Base-by-base conservation (phyloP, 2,888 invertebrate genomes). In the Meiosimyza decipiens region DNA sequence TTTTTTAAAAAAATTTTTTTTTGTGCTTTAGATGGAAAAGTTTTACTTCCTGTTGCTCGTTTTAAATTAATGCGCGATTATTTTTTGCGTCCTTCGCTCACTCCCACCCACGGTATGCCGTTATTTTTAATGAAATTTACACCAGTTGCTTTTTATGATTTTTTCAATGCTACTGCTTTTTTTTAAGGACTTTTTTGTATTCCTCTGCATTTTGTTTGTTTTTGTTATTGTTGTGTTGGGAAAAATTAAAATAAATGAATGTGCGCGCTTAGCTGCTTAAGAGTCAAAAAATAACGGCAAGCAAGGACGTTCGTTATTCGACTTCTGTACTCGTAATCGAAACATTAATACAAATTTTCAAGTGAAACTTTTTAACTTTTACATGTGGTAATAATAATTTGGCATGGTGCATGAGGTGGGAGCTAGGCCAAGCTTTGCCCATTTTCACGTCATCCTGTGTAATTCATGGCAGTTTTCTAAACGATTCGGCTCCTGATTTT, bases 1-100 rank as follows among this genome's bases (percentile, higher is more conserved):
- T 51, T 16, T 15, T 52, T 52, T 28, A 4, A 28, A 28, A 28
- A 28, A n/a, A 47, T 67, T 67, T 69, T 50, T 50, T 69, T 57
- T 59, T 33, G 9, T 22, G 18, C 54, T 57, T 50, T 16, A 60
- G 57, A 49, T 57, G 52, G n/a, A 69, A 68, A 57, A 40, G 57
- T 70, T 70, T 40, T 50, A 54, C 70, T 63, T 68, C 68, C 65
- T 68, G 68, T 68, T 68, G 68, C 68, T 68, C 70, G 70, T 63
- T 70, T 70, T 63, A 28, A 70, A 52, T 63, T 70, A 70, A 70
- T 70, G 70, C 70, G 59, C 70, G 70, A 70, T 70, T 70, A 63
- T 70, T 47, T 50, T n/a, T 22, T 40, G 62, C 54, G n/a, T 47
- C 62, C 62, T 12, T 50, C 60, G 47, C 15, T 13, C 15, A 50